Conservation (phyloP, 1,140 invertebrate species). For the Trichonephila inaurata region DNA sequence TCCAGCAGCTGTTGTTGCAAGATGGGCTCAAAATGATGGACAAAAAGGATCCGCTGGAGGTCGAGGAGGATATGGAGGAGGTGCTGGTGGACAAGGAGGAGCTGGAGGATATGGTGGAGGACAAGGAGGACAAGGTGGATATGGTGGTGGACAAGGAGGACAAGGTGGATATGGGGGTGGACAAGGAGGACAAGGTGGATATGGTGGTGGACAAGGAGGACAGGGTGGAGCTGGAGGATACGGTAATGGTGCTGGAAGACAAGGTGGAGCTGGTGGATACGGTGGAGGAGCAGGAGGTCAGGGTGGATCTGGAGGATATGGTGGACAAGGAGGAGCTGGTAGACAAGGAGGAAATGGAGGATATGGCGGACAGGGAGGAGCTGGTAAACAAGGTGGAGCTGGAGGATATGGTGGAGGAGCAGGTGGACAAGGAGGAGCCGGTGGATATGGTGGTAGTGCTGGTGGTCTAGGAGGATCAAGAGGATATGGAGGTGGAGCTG, state of each 20-base stretch:
- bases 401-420: not conserved
- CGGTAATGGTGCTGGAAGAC: not conserved
- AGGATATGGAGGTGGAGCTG: not conserved
- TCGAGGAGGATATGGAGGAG: not conserved
- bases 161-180: not conserved
- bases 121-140: not conserved
- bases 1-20: slow-evolving; percentile 72
- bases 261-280: slow-evolving; percentile 19
- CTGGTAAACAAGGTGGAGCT: not conserved
- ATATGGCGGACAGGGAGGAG: not conserved
- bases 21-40: slow-evolving; percentile 41
- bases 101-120: slow-evolving; percentile 10
- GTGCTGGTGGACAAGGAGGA: not conserved
- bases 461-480: not conserved
- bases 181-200: slow-evolving; percentile 29
- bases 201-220: not conserved
- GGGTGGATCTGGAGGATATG: slow-evolving; percentile 8
- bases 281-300: not conserved
- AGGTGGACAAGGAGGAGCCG: not conserved
- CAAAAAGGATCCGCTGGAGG: slow-evolving; percentile 66
- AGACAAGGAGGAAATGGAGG: not conserved
- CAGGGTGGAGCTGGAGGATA: not conserved
- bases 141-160: not conserved
- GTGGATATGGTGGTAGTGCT: not conserved
- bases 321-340: slow-evolving; percentile 27